Percentiles rank a stretch among this genome's conserved stretches.
These are phyloP conservation scores for Myxocyprinus asiaticus DNA, from an alignment of 2,113 vertebrate genomes.

Conservation along the genomic window DNA sequence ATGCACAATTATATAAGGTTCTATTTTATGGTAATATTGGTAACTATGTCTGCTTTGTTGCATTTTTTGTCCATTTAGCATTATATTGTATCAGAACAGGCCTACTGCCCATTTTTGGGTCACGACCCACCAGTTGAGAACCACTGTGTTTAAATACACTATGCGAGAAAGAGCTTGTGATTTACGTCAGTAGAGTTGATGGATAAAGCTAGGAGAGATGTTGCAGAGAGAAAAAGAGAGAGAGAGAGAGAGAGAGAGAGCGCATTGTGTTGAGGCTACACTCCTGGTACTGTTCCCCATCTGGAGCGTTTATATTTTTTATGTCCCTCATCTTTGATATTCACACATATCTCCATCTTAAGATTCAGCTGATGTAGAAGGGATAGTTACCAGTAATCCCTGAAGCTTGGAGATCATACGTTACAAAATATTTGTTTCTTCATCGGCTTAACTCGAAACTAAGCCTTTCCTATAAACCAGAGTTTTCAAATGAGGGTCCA, in stretches of 20 bases:
- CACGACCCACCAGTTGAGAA: no score
- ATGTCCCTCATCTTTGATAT: conserved; percentile 11
- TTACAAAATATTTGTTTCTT: background rate
- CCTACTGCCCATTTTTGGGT: no score
- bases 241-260: no score
- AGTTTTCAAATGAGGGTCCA: no score
- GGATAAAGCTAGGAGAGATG: background rate
- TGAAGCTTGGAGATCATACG: background rate
- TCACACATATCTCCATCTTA: background rate
- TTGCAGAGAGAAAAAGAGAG: background rate
- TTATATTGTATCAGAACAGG: background rate
- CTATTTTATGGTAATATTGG: no score
- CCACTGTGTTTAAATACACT: background rate
- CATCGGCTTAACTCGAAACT: no score
- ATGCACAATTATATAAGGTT: no score
- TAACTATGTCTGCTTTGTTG: no score
- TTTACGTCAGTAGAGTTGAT: background rate
- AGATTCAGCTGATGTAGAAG: conserved; percentile 13
- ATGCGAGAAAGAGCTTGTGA: background rate
- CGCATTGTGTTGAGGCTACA: no score
- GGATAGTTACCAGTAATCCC: conserved; percentile 16
- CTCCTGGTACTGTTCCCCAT: no score
- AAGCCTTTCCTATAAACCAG: no score
- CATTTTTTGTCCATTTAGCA: background rate
- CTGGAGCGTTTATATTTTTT: conserved; percentile 4